Evolutionary conservation across 2,797 vertebrate genomes (phyloP).

Genomic region (Protonibea diacanthus): DNA sequence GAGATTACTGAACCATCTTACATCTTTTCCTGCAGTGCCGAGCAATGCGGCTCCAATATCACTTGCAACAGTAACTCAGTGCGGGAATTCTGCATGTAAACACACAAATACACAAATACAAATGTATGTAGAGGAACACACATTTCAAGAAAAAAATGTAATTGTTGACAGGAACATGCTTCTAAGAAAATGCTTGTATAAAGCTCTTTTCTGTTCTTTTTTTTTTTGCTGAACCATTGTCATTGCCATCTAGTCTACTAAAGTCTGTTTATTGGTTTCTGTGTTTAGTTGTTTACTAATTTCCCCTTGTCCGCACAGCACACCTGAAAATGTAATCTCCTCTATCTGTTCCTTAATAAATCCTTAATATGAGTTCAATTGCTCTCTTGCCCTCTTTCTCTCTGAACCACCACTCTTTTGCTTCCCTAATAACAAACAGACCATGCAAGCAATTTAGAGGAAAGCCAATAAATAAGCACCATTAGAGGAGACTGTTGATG

Average conservation of each 20-base stretch:
- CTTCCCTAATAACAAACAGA: slow-evolving; percentile 62
- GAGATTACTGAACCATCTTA: slow-evolving; percentile 32
- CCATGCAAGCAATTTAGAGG: slow-evolving; percentile 47
- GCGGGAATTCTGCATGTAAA: slow-evolving; percentile 26
- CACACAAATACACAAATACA: background rate
- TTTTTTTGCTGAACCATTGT: background rate
- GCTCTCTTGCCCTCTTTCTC: slow-evolving; percentile 40
- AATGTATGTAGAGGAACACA: slow-evolving; percentile 11
- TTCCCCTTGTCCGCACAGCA: slow-evolving; percentile 38
- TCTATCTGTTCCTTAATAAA: slow-evolving; percentile 62
- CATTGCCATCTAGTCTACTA: background rate
- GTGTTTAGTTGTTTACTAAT: slow-evolving; percentile 47
- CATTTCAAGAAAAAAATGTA: slow-evolving; percentile 5
- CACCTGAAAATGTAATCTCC: slow-evolving; percentile 62
- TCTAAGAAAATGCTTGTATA: slow-evolving; percentile 9
- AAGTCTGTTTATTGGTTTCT: slow-evolving; percentile 44
- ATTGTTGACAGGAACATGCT: background rate
- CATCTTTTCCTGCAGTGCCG: slow-evolving; percentile 45
- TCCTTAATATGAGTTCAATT: slow-evolving; percentile 68
- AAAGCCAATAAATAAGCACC: slow-evolving; percentile 63
- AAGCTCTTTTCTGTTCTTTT: slow-evolving; percentile 18
- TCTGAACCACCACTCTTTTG: slow-evolving; percentile 29
- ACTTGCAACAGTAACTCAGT: slow-evolving; percentile 37
- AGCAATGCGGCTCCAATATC: slow-evolving; percentile 16
- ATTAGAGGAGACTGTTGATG: slow-evolving; percentile 62